These are phyloP conservation scores for Mesoligia furuncula DNA, from an alignment of 2,888 invertebrate species.

Conservation along the genomic window DNA sequence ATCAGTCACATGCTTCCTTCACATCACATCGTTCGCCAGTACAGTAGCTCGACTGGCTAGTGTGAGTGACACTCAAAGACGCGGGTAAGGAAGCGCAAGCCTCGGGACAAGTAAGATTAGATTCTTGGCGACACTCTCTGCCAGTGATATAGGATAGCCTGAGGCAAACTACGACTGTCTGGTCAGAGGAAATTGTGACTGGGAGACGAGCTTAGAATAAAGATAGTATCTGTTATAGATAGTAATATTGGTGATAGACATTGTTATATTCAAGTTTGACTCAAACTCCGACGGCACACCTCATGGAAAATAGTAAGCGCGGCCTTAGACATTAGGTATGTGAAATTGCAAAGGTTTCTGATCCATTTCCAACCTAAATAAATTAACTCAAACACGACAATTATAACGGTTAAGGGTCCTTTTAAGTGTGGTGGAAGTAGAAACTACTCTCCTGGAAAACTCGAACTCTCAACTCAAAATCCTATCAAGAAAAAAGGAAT, in stretches of 20 bases:
- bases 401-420: background rate
- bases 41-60: constrained; percentile 15
- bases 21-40: constrained; percentile 2
- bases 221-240: background rate
- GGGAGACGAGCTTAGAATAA: background rate
- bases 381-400: background rate
- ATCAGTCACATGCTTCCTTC: constrained; percentile 5
- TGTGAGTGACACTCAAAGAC: constrained; percentile 54
- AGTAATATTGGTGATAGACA: background rate
- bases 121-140: constrained; percentile 59
- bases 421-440: background rate
- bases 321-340: background rate
- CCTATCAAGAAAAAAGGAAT: background rate
- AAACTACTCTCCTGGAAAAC: background rate
- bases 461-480: background rate
- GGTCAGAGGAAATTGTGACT: background rate
- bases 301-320: background rate
- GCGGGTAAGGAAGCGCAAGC: constrained; percentile 50
- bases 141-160: constrained; percentile 26
- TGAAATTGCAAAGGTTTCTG: background rate
- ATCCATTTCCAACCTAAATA: background rate
- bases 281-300: background rate
- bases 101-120: constrained; percentile 59
- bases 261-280: background rate
- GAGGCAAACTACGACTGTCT: constrained; percentile 13